phyloP scores from a whole-genome alignment of 2,113 vertebrate genomes.

The Pyrgilauda ruficollis region DNA sequence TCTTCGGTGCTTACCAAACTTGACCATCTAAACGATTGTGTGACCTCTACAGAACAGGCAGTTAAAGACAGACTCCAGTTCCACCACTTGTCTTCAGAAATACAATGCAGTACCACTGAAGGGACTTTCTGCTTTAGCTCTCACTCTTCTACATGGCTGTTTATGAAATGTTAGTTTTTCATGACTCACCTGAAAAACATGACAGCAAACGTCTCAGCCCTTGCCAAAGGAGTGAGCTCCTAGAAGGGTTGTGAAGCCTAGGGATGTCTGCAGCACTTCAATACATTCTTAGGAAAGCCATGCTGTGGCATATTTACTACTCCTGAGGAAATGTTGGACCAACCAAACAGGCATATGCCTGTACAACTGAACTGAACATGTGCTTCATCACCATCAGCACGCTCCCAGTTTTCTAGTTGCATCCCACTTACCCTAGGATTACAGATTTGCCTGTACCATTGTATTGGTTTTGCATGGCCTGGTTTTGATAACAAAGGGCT shows the following conservation, averaged over 20 bases:
- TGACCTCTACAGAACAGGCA: not conserved
- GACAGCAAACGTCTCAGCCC: not conserved
- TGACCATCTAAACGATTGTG: not conserved
- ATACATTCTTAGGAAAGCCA: not conserved
- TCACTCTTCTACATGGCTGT: not conserved
- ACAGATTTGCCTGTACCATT: not conserved
- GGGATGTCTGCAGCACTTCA: not conserved
- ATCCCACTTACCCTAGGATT: not conserved
- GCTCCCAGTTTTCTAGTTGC: not conserved
- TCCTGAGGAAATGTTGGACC: not conserved
- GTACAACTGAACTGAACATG: not conserved
- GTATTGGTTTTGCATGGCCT: not conserved
- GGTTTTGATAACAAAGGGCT: not conserved
- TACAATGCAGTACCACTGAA: not conserved
- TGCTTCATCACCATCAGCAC: not conserved
- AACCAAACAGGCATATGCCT: not conserved
- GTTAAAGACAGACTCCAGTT: not conserved
- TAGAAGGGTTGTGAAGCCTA: not conserved
- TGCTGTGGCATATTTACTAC: not conserved
- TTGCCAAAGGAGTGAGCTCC: not conserved
- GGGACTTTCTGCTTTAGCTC: not conserved
- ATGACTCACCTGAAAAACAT: not conserved
- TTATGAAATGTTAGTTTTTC: not conserved
- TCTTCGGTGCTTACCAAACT: not conserved
- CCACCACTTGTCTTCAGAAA: not conserved